Conservation (phyloP, 2,113 vertebrate genomes). For the Cichladusa arquata region DNA sequence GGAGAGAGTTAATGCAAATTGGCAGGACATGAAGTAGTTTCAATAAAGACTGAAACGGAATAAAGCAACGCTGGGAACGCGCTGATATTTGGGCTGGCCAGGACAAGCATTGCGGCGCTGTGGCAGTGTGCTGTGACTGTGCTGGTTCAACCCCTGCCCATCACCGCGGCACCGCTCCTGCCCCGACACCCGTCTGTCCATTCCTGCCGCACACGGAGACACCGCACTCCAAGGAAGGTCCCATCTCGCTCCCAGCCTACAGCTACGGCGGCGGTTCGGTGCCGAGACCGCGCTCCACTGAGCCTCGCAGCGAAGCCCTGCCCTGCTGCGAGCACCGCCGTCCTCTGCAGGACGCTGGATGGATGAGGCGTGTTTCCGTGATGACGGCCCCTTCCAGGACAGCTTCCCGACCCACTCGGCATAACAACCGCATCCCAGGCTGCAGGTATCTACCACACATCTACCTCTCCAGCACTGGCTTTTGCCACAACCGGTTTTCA, state of each 20-base stretch:
- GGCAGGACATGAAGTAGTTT: background rate
- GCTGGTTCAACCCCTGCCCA: rapidly evolving
- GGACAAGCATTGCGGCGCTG: background rate
- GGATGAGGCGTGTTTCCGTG: rapidly evolving
- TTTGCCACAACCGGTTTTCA: background rate
- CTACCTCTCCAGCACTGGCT: background rate
- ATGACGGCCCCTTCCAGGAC: background rate
- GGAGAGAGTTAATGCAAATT: rapidly evolving
- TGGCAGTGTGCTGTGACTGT: background rate
- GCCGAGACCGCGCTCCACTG: rapidly evolving
- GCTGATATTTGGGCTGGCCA: rapidly evolving
- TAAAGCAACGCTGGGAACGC: rapidly evolving
- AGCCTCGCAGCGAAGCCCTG: rapidly evolving
- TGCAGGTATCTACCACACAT: background rate
- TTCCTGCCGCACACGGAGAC: background rate
- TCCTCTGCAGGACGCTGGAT: rapidly evolving
- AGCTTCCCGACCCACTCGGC: background rate
- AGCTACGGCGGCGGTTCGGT: rapidly evolving
- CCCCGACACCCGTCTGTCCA: rapidly evolving
- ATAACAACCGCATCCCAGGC: rapidly evolving
- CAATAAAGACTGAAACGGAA: rapidly evolving
- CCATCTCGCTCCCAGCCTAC: rapidly evolving
- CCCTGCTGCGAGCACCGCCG: rapidly evolving
- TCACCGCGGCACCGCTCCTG: background rate
- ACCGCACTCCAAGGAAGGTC: rapidly evolving